A percentile compares a stretch with the other conserved stretches of the same genome.
Conservation (phyloP, 2,113 vertebrate species). For the Typhlomys cinereus region DNA sequence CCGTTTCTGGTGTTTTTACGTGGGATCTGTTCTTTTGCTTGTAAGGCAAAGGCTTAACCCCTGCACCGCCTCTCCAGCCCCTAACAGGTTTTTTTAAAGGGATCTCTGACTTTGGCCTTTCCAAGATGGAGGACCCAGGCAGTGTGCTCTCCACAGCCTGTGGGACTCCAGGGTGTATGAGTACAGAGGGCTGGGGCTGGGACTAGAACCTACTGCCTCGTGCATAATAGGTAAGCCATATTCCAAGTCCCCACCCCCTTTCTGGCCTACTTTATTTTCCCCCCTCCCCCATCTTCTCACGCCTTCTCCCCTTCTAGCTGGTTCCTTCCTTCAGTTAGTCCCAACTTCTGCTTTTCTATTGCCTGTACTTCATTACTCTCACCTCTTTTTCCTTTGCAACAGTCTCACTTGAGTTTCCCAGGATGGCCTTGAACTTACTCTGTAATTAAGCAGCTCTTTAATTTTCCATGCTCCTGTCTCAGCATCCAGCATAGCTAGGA, state of each 20-base stretch:
- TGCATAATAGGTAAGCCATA: not conserved
- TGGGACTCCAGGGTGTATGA: conserved; percentile 96
- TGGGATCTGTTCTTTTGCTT: no score
- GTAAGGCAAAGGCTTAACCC: no score
- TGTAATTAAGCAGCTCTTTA: not conserved
- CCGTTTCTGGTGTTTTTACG: no score
- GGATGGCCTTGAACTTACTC: not conserved
- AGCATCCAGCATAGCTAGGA: no score
- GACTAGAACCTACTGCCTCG: no score
- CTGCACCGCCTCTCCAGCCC: no score
- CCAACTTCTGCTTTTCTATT: not conserved
- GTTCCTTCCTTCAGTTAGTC: not conserved
- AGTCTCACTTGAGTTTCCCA: not conserved
- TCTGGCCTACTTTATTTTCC: not conserved
- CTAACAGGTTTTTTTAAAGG: no score
- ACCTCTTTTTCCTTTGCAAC: not conserved
- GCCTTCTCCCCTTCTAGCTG: not conserved
- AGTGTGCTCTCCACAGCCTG: conserved; percentile 98
- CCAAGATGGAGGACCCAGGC: conserved; percentile 94
- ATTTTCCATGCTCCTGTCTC: not conserved
- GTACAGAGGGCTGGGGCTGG: conserved; percentile 82
- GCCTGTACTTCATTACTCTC: not conserved
- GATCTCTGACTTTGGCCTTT: conserved; percentile 98
- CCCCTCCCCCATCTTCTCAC: no score
- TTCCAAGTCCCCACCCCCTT: not conserved